phyloP scores from a whole-genome alignment of 2,888 invertebrate species.

The Aleiodes alternator region DNA sequence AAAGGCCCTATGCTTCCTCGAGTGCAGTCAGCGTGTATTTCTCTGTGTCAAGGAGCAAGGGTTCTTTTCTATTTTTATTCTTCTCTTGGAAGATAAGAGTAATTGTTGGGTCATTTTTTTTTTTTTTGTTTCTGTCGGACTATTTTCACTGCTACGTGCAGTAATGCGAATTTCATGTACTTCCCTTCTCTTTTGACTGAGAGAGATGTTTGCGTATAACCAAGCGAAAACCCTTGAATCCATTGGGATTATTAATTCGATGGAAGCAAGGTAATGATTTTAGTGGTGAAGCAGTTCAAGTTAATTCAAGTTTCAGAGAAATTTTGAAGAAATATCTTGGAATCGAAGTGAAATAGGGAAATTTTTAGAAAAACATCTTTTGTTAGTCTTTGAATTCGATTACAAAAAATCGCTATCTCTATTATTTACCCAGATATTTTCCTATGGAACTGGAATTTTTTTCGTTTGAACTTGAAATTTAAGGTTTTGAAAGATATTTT shows the following conservation, averaged over 20 bases:
- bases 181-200: slow-evolving; percentile 6
- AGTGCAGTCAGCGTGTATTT: slow-evolving; percentile 3
- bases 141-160: slow-evolving; percentile 48
- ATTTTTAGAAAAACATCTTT: too few relatives aligned
- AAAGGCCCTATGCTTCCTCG: neutral
- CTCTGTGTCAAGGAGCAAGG: slow-evolving; percentile 2
- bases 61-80: neutral
- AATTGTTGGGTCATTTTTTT: slow-evolving; percentile 10
- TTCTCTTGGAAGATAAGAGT: neutral
- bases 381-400: too few relatives aligned
- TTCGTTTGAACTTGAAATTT: too few relatives aligned
- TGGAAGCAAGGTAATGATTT: too few relatives aligned
- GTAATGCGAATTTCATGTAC: slow-evolving; percentile 57
- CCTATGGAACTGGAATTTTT: too few relatives aligned
- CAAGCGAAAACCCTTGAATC: slow-evolving; percentile 22
- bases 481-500: too few relatives aligned
- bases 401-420: too few relatives aligned
- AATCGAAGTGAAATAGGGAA: too few relatives aligned
- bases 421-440: too few relatives aligned
- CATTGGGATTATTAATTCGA: too few relatives aligned
- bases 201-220: slow-evolving; percentile 42
- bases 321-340: too few relatives aligned
- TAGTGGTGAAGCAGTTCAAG: neutral
- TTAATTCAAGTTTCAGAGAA: too few relatives aligned
- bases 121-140: slow-evolving; percentile 41